Conservation (phyloP, 2,888 invertebrate genomes). For the Polyommatus iphigenia region DNA sequence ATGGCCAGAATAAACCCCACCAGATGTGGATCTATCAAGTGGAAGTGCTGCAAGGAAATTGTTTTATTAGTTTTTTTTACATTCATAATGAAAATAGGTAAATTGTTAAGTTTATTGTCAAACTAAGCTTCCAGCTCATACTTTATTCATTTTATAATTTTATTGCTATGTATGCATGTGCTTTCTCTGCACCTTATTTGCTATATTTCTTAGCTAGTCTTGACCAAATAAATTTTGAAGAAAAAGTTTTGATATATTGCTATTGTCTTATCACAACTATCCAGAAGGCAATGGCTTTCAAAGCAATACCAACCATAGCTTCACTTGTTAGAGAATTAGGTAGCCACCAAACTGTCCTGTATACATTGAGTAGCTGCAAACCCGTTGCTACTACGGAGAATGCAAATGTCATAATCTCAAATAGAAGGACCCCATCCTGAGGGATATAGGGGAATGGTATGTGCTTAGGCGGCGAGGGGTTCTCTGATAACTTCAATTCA, state of each 20-base stretch:
- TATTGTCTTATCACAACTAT: too few relatives aligned
- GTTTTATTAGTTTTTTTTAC: not conserved
- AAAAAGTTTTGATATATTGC: not conserved
- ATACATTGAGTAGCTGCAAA: conserved; percentile 96
- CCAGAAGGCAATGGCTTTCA: too few relatives aligned
- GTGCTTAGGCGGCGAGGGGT: conserved; percentile 85
- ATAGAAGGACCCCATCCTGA: conserved; percentile 88
- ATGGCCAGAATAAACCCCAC: conserved; percentile 91
- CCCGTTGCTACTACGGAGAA: conserved; percentile 89
- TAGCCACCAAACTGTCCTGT: conserved; percentile 98
- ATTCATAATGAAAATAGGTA: not conserved
- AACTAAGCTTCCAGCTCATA: too few relatives aligned
- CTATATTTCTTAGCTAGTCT: too few relatives aligned
- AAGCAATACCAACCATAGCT: conserved; percentile 18
- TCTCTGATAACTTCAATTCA: conserved; percentile 59
- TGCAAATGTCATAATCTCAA: conserved; percentile 91
- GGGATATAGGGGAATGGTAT: conserved; percentile 90
- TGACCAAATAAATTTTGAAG: not conserved
- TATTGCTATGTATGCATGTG: too few relatives aligned
- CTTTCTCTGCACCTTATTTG: too few relatives aligned
- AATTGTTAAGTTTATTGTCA: too few relatives aligned
- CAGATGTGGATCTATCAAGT: conserved; percentile 94
- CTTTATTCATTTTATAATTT: too few relatives aligned
- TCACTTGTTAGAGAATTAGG: conserved; percentile 91
- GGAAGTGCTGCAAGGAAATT: conserved; percentile 89